A percentile compares a stretch with the other conserved stretches of the same genome.
These are phyloP conservation scores for Idaea dimidiata DNA, from an alignment of 2,888 invertebrate species.

Conservation along the genomic window DNA sequence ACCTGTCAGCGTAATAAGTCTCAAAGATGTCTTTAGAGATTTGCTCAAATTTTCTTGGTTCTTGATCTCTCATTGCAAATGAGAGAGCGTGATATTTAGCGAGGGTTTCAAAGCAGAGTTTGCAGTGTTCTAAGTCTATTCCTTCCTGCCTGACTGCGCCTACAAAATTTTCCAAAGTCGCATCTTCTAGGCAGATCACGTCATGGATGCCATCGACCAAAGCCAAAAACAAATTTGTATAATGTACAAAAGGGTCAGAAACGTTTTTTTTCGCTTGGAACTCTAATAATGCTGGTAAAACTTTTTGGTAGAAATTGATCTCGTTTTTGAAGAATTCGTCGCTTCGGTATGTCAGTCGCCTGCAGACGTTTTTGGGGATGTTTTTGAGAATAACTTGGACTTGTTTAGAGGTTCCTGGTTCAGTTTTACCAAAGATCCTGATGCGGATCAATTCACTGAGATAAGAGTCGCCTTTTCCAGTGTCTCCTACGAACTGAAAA, in stretches of 20 bases:
- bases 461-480: conserved; percentile 85
- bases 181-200: conserved; percentile 80
- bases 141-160: conserved; percentile 72
- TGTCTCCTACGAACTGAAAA: conserved; percentile 63
- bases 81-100: conserved; percentile 82
- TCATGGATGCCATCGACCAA: conserved; percentile 78
- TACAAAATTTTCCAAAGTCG: conserved; percentile 63
- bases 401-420: conserved; percentile 40
- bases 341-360: conserved; percentile 83
- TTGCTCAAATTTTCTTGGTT: conserved; percentile 69
- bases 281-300: conserved; percentile 67
- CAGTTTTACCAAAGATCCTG: conserved; percentile 70
- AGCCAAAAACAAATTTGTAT: conserved; percentile 67
- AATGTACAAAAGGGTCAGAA: conserved; percentile 75
- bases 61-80: conserved; percentile 80
- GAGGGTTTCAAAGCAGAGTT: conserved; percentile 70
- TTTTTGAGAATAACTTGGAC: conserved; percentile 83
- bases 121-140: conserved; percentile 73
- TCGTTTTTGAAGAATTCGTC: conserved; percentile 86
- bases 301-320: conserved; percentile 82
- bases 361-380: conserved; percentile 83
- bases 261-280: conserved; percentile 62
- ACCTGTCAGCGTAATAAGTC: conserved; percentile 78
- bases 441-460: conserved; percentile 83
- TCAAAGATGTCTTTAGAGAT: conserved; percentile 70